Base-by-base conservation (phyloP, 2,888 invertebrate species). In the Aspidiotus destructor region DNA sequence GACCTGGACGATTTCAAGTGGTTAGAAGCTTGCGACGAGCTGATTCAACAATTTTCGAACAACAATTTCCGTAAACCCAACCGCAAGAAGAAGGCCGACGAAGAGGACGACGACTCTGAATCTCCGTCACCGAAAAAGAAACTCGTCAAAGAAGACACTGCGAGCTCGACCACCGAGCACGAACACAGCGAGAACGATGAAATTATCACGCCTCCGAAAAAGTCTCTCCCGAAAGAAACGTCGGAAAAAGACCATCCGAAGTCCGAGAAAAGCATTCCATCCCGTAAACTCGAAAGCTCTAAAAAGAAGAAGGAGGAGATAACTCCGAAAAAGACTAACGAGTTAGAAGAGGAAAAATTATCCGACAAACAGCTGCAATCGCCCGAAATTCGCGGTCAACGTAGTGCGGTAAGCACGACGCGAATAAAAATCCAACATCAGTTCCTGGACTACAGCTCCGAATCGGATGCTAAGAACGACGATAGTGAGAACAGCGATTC, bases 181-280 rank as follows among this genome's bases (percentile, higher is more conserved):
- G 8, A 54, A 28, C 11, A 15, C 15, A 0, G 11, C 11, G 71
- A 71, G 77, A n/a, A 48, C 48, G 48, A 11, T n/a, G 48, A 48
- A 48, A 48, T 2, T 48, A 80, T 64, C 48, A 16, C 65, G 15
- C 65, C 77, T 75, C 78, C 71, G 2, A 73, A 74, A 8, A 79
- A 81, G 75, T 75, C 78, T 17, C 75, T 78, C 13, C 78, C 79
- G 73, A 80, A 78, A 75, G 73, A 77, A 71, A 79, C 80, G 69
- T 65, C 60, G 67, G 55, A 60, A 40, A 70, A 71, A 75, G 70
- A 75, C 76, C 28, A 28, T 28, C 28, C 28, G 28, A 28, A 28
- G 28, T 28, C 28, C 28, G 28, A 28, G 28, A 28, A 28, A 28
- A 28, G 28, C 28, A 28, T 28, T 28, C 28, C 28, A 28, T 28